Conservation (phyloP, 2,797 vertebrate species). For the Erpetoichthys calabaricus region DNA sequence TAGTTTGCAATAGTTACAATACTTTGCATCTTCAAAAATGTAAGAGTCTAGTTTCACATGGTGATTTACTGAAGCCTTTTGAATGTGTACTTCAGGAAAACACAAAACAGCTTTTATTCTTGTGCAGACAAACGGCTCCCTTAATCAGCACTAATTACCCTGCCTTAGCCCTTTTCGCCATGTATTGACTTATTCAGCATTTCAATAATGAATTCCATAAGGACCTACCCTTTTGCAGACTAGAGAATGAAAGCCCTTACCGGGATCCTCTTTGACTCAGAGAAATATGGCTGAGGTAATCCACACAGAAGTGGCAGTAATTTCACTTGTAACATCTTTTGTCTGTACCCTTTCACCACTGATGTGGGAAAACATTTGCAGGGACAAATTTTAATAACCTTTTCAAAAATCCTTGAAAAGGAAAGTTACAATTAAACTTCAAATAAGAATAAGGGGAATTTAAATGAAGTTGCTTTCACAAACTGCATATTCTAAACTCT, state of each 20-base stretch:
- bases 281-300: slow-evolving; percentile 29
- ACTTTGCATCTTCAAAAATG: neutral
- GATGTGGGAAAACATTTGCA: slow-evolving; percentile 34
- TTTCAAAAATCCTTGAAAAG: too few species aligned
- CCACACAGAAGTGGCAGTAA: slow-evolving; percentile 17
- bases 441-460: too few species aligned
- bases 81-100: slow-evolving; percentile 25
- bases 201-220: slow-evolving; percentile 27
- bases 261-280: slow-evolving; percentile 16
- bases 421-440: too few species aligned
- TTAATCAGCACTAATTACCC: slow-evolving; percentile 35
- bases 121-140: slow-evolving; percentile 20
- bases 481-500: too few species aligned
- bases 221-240: slow-evolving; percentile 10
- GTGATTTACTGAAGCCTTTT: slow-evolving; percentile 15
- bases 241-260: slow-evolving; percentile 18
- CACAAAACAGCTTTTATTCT: slow-evolving; percentile 19
- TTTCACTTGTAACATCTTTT: slow-evolving; percentile 28
- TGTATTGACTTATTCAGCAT: slow-evolving; percentile 34
- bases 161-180: slow-evolving; percentile 21
- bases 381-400: neutral
- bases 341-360: slow-evolving; percentile 26
- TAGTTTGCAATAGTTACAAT: neutral
- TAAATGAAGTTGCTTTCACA: too few species aligned
- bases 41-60: too few species aligned